phyloP scores from a whole-genome alignment of 1,140 invertebrate genomes.

The Xylocopa sonorina region DNA sequence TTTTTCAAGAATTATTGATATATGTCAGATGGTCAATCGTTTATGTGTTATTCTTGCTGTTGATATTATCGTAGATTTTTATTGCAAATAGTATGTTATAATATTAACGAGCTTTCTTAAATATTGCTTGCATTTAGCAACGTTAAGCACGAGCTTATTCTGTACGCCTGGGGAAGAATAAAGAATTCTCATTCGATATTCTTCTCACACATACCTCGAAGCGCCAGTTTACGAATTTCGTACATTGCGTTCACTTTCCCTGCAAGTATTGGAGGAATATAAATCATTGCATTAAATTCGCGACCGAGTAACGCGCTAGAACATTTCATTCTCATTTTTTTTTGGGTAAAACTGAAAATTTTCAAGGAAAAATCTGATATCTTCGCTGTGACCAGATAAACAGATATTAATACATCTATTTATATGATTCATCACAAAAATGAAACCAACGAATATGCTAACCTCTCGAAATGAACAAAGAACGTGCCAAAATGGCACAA shows the following conservation, averaged over 20 bases:
- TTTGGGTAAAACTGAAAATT: neutral
- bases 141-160: neutral
- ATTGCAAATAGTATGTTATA: too few species aligned
- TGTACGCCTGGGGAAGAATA: neutral
- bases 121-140: neutral
- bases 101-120: neutral
- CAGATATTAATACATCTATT: neutral
- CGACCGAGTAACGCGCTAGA: neutral
- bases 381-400: too few species aligned
- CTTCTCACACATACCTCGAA: constrained; percentile 20
- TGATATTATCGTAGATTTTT: too few species aligned
- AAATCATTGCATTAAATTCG: constrained; percentile 43
- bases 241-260: constrained; percentile 34
- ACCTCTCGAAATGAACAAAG: neutral
- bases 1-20: too few species aligned
- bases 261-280: constrained; percentile 27
- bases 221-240: constrained; percentile 17
- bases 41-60: too few species aligned
- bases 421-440: too few species aligned
- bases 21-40: too few species aligned
- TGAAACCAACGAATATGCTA: too few species aligned
- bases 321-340: neutral
- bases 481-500: neutral
- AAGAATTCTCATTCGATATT: constrained; percentile 14
- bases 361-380: too few species aligned